These are phyloP conservation scores for Cerceris ruficornis DNA, from an alignment of 2,888 invertebrate species.

Conservation along the genomic window DNA sequence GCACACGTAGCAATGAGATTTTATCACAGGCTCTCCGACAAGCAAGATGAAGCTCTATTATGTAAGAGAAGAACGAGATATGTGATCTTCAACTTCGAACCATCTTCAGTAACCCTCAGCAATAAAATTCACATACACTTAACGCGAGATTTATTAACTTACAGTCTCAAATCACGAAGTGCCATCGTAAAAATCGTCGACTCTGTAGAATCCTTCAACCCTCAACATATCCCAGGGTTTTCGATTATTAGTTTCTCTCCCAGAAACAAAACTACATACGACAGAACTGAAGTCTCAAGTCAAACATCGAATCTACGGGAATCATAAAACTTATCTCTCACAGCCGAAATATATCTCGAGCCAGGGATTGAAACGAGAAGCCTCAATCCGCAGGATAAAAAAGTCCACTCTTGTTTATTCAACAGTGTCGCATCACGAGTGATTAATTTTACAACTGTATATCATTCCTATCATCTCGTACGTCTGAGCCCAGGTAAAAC, in stretches of 20 bases:
- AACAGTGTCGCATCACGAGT: neutral
- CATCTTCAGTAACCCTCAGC: too few species aligned
- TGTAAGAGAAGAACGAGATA: neutral
- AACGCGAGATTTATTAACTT: too few species aligned
- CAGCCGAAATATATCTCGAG: too few species aligned
- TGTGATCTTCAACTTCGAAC: neutral
- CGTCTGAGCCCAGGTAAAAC: neutral
- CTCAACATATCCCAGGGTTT: neutral
- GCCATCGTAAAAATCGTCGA: too few species aligned
- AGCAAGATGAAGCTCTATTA: neutral
- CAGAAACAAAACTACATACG: too few species aligned
- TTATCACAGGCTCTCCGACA: neutral
- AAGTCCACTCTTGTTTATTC: neutral
- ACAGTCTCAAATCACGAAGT: too few species aligned
- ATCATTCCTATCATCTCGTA: conserved; percentile 17
- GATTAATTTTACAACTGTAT: conserved; percentile 10
- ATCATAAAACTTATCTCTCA: too few species aligned
- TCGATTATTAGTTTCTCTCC: neutral
- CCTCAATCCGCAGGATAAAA: neutral
- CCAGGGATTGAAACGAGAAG: neutral
- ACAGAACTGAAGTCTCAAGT: too few species aligned
- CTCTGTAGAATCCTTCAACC: too few species aligned
- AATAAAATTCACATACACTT: too few species aligned
- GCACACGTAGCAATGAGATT: neutral
- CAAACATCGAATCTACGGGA: too few species aligned